Conservation (phyloP, 2,113 vertebrate species). For the Sander lucioperca region DNA sequence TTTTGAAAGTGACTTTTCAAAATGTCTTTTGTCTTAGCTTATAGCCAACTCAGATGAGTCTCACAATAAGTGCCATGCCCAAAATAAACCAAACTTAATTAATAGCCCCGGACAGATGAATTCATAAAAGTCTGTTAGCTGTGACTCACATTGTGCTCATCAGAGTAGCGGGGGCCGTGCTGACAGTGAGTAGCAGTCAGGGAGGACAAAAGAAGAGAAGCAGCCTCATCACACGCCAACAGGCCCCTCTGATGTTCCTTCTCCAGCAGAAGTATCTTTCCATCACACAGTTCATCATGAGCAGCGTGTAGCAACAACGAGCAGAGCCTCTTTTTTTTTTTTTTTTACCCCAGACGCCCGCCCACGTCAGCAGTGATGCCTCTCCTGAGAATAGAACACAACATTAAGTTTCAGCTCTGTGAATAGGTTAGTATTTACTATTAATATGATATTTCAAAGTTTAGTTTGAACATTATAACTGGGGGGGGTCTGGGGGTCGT, state of each 20-base stretch:
- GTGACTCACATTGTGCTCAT: slow-evolving; percentile 44
- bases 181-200: slow-evolving; percentile 40
- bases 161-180: slow-evolving; percentile 19
- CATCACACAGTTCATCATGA: slow-evolving; percentile 71
- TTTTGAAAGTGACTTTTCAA: slow-evolving; percentile 5
- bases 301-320: slow-evolving; percentile 52
- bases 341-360: slow-evolving; percentile 38
- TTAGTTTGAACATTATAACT: too few relatives aligned
- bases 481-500: too few relatives aligned
- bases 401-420: slow-evolving; percentile 3
- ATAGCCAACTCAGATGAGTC: not conserved
- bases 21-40: not conserved
- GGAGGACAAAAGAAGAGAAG: slow-evolving; percentile 14
- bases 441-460: not conserved
- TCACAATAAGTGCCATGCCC: not conserved
- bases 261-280: slow-evolving; percentile 55
- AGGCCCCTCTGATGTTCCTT: slow-evolving; percentile 37
- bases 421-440: not conserved
- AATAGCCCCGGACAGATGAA: not conserved
- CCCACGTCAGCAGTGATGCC: slow-evolving; percentile 40
- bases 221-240: slow-evolving; percentile 35
- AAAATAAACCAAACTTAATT: slow-evolving; percentile 20
- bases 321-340: slow-evolving; percentile 30
- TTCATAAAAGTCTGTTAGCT: slow-evolving; percentile 9
- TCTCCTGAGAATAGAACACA: slow-evolving; percentile 15